These are phyloP conservation scores for Prietella phreatophila DNA, from an alignment of 2,113 vertebrate species.

Conservation along the genomic window DNA sequence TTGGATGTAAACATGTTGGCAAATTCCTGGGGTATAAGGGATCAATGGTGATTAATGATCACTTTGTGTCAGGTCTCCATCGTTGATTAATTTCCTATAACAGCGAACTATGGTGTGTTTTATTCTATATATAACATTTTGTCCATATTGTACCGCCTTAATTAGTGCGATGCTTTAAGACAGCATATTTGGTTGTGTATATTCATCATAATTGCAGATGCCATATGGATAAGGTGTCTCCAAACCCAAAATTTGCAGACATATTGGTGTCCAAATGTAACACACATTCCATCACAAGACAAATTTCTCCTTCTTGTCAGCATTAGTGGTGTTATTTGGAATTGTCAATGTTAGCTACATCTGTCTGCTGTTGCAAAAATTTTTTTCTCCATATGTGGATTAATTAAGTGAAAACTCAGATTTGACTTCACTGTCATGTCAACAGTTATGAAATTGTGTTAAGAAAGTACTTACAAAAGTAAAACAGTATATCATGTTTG, in stretches of 20 bases:
- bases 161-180: conserved; percentile 43
- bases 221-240: conserved; percentile 44
- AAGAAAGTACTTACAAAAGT: conserved; percentile 14
- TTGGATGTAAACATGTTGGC: neutral
- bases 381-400: conserved; percentile 26
- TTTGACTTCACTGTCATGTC: conserved; percentile 9
- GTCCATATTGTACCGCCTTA: conserved; percentile 23
- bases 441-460: neutral
- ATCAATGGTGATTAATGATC: too few relatives aligned
- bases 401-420: conserved; percentile 15
- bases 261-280: conserved; percentile 41
- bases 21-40: neutral
- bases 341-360: conserved; percentile 6
- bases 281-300: conserved; percentile 27
- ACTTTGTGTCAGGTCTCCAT: neutral
- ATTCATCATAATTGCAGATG: conserved; percentile 44
- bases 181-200: conserved; percentile 38
- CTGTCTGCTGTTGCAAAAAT: conserved; percentile 20
- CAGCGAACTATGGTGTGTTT: neutral
- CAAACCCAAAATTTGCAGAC: conserved; percentile 37
- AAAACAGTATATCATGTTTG: neutral
- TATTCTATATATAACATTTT: neutral
- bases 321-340: conserved; percentile 13
- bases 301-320: conserved; percentile 24
- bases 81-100: neutral